A percentile compares a stretch with the other conserved stretches of the same genome.
Evolutionary conservation across 1,140 invertebrate species (phyloP).

Genomic region (Maniola jurtina): DNA sequence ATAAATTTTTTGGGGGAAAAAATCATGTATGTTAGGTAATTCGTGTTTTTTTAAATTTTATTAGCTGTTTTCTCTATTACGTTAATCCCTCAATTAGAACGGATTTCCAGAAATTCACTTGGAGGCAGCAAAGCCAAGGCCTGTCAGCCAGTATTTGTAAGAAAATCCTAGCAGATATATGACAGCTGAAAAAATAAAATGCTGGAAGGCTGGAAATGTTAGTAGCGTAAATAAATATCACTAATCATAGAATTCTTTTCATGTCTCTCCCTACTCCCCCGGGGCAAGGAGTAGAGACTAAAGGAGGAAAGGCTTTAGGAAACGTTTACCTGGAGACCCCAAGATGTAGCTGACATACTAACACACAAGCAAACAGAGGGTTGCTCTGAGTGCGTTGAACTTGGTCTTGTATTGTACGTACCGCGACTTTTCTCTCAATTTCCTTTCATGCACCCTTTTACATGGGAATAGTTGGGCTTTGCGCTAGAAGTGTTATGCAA

Average conservation of each 20-base stretch:
- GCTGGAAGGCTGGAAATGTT: neutral
- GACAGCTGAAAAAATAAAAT: too few species aligned
- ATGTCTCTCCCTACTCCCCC: neutral
- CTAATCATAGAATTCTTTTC: conserved; percentile 9
- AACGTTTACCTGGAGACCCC: conserved; percentile 20
- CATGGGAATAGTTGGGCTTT: conserved; percentile 6
- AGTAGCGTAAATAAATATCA: neutral
- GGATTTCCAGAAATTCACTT: too few species aligned
- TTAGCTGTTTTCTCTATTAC: too few species aligned
- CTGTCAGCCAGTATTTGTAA: too few species aligned
- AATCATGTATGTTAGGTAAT: too few species aligned
- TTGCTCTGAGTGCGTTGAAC: conserved; percentile 35
- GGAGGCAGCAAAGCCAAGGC: too few species aligned
- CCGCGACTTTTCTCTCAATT: conserved; percentile 34
- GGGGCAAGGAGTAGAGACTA: neutral
- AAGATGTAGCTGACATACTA: conserved; percentile 38
- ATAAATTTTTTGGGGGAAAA: too few species aligned
- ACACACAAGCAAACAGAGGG: conserved; percentile 37
- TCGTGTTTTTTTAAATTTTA: too few species aligned
- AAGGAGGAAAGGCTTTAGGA: conserved; percentile 14
- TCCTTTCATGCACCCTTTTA: conserved; percentile 29
- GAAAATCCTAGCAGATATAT: too few species aligned
- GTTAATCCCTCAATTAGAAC: too few species aligned
- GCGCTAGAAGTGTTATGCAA: neutral
- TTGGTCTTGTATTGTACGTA: conserved; percentile 30